Conservation (phyloP, 1,140 invertebrate species). For the Drosophila willistoni region DNA sequence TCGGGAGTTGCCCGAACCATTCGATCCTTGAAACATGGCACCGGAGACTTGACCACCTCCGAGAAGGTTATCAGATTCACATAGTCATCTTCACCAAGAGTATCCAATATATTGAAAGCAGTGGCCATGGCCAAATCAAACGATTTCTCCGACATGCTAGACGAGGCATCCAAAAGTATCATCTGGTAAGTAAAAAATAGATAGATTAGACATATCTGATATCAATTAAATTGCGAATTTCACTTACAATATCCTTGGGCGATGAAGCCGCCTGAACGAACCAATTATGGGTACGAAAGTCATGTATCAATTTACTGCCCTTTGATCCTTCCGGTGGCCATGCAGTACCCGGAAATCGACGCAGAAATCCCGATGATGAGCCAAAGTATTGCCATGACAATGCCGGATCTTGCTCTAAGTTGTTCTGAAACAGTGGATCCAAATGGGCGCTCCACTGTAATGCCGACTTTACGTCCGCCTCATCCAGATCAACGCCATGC, state of each 20-base stretch:
- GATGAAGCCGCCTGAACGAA: constrained; percentile 98
- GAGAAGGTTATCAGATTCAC: constrained; percentile 96
- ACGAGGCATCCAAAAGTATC: constrained; percentile 95
- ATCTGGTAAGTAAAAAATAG: constrained; percentile 81
- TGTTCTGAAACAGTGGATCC: constrained; percentile 95
- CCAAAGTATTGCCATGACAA: constrained; percentile 99
- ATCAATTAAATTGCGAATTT: background rate
- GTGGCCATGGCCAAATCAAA: constrained; percentile 94
- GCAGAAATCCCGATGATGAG: constrained; percentile 94
- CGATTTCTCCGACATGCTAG: constrained; percentile 93
- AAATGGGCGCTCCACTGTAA: constrained; percentile 96
- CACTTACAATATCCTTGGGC: constrained; percentile 93
- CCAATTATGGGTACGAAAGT: constrained; percentile 94
- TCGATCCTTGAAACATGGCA: constrained; percentile 93
- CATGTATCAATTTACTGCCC: constrained; percentile 90
- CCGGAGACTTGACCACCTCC: constrained; percentile 89
- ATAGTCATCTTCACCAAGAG: constrained; percentile 97
- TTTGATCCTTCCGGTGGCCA: constrained; percentile 88
- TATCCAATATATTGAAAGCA: constrained; percentile 94
- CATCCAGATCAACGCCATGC: constrained; percentile 89
- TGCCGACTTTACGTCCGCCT: constrained; percentile 91
- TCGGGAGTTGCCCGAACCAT: constrained; percentile 94
- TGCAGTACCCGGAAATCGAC: constrained; percentile 94
- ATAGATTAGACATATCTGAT: too few species aligned
- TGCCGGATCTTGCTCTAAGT: constrained; percentile 95